Conservation (phyloP, 1,140 invertebrate genomes). For the Plodia interpunctella region DNA sequence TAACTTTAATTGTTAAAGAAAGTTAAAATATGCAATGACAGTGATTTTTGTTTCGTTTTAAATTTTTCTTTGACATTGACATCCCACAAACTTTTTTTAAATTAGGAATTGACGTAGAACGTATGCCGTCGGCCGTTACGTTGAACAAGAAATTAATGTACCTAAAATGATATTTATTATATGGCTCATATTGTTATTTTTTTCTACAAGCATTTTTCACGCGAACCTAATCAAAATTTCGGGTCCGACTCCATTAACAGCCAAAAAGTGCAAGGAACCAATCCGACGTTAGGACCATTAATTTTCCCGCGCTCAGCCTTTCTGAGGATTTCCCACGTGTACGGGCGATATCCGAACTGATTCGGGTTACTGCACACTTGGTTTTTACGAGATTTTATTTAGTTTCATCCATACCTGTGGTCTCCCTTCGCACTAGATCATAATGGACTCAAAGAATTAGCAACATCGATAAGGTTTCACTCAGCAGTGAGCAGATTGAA, state of each 20-base stretch:
- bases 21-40: too few species aligned
- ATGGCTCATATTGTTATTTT: not conserved
- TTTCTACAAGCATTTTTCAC: not conserved
- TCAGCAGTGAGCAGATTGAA: too few species aligned
- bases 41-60: not conserved
- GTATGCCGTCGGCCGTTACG: too few species aligned
- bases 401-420: slow-evolving; percentile 1
- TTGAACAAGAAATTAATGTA: too few species aligned
- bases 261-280: not conserved
- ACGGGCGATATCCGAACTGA: not conserved
- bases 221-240: not conserved
- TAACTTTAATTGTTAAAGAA: too few species aligned
- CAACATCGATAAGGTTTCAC: too few species aligned
- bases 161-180: too few species aligned
- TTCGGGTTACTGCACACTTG: not conserved
- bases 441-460: too few species aligned
- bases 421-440: too few species aligned
- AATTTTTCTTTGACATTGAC: too few species aligned
- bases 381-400: slow-evolving; percentile 33
- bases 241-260: not conserved
- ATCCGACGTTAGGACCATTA: slow-evolving; percentile 11
- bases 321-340: slow-evolving; percentile 62
- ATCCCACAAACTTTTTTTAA: too few species aligned
- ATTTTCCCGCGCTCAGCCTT: slow-evolving; percentile 21
- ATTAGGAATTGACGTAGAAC: too few species aligned